Percentiles rank a stretch among this genome's conserved stretches.
These are phyloP conservation scores for Clarias batrachus DNA, from an alignment of 2,113 vertebrate genomes.

Conservation along the genomic window DNA sequence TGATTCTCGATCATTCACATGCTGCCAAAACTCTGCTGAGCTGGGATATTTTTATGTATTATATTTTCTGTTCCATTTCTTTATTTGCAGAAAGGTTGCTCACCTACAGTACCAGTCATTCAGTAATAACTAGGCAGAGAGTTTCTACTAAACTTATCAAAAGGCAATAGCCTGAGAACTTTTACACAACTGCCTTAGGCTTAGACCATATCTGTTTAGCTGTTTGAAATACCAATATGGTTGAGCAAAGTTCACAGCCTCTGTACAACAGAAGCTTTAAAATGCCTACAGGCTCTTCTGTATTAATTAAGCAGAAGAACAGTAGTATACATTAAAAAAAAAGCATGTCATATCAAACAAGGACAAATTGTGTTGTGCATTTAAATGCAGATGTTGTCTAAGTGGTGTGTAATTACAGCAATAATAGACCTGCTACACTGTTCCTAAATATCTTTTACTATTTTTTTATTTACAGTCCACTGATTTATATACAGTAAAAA, in stretches of 20 bases:
- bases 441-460: too few relatives aligned
- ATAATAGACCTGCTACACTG: not conserved
- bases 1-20: constrained; percentile 61
- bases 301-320: not conserved
- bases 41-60: not conserved
- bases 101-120: not conserved
- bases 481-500: not conserved
- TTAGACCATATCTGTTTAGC: not conserved
- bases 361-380: not conserved
- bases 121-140: too few relatives aligned
- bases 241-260: not conserved
- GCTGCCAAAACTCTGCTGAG: not conserved
- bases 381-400: not conserved
- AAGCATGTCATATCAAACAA: not conserved
- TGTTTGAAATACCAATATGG: not conserved
- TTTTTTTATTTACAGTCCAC: not conserved
- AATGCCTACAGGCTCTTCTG: not conserved
- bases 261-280: not conserved
- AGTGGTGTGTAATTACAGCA: not conserved
- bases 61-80: not conserved
- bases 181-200: not conserved
- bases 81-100: not conserved
- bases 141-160: not conserved
- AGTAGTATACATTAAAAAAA: not conserved
- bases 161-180: not conserved